phyloP scores from a whole-genome alignment of 1,140 invertebrate species.

The Heliconius nattereri region DNA sequence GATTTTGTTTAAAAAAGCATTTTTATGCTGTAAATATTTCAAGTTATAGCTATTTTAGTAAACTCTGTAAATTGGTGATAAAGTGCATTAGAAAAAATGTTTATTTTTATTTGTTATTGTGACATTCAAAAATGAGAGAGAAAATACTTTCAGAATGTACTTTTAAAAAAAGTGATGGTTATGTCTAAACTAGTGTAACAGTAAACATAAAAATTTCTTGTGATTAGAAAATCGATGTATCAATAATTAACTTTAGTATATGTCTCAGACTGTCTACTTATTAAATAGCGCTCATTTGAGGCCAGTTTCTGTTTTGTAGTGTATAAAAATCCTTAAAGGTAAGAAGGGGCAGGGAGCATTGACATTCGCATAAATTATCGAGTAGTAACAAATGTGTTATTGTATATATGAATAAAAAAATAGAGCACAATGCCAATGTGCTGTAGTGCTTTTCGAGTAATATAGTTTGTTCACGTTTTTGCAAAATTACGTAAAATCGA shows the following conservation, averaged over 20 bases:
- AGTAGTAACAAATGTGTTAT: slow-evolving; percentile 50
- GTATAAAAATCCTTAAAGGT: slow-evolving; percentile 73
- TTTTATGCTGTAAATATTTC: not conserved
- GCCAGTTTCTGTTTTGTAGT: slow-evolving; percentile 58
- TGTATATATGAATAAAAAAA: slow-evolving; percentile 40
- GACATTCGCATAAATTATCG: slow-evolving; percentile 73
- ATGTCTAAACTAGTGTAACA: slow-evolving; percentile 59
- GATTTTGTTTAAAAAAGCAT: not conserved
- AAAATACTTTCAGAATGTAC: slow-evolving; percentile 11
- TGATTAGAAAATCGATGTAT: slow-evolving; percentile 70
- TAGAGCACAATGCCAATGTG: slow-evolving; percentile 26
- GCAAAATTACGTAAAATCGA: slow-evolving; percentile 12
- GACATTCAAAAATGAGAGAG: not conserved
- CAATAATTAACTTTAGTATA: slow-evolving; percentile 52
- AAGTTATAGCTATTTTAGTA: not conserved
- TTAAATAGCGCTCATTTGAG: slow-evolving; percentile 56
- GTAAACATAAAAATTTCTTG: slow-evolving; percentile 73
- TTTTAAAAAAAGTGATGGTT: slow-evolving; percentile 11
- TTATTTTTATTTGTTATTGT: not conserved
- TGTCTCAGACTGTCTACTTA: slow-evolving; percentile 55
- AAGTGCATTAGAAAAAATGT: not conserved
- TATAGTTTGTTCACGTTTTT: not conserved
- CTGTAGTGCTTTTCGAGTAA: slow-evolving; percentile 8
- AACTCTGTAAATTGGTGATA: not conserved
- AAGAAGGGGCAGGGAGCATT: slow-evolving; percentile 58